phyloP scores from a whole-genome alignment of 2,888 invertebrate genomes.

The Branchinecta sandiegonensis region DNA sequence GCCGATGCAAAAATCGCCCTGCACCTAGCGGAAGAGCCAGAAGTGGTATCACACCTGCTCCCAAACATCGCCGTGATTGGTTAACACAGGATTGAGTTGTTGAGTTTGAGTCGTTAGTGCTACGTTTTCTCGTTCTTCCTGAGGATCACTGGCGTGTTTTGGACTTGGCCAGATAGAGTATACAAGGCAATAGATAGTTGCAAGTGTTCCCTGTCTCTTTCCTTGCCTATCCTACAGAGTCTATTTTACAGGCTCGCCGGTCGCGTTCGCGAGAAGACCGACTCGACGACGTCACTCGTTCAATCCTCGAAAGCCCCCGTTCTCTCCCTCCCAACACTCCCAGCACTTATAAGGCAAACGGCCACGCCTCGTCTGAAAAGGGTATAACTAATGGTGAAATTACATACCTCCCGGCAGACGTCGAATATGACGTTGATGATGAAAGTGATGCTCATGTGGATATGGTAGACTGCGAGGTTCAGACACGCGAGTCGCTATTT shows the following conservation, averaged over 20 bases:
- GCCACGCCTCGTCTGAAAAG: conserved; percentile 17
- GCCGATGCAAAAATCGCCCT: too few relatives aligned
- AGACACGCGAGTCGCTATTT: conserved; percentile 65
- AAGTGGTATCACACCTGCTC: too few relatives aligned
- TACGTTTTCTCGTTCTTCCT: too few relatives aligned
- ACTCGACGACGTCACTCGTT: conserved; percentile 47
- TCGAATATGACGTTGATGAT: conserved; percentile 27
- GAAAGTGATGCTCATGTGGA: conserved; percentile 34
- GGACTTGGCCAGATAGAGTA: too few relatives aligned
- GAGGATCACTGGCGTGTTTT: too few relatives aligned
- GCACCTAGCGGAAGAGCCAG: too few relatives aligned
- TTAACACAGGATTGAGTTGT: too few relatives aligned
- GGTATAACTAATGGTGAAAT: conserved; percentile 17
- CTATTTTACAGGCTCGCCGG: conserved; percentile 20
- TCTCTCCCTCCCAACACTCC: conserved; percentile 30
- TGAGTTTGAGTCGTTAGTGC: too few relatives aligned
- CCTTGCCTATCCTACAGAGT: background rate
- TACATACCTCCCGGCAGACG: conserved; percentile 24
- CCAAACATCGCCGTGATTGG: too few relatives aligned
- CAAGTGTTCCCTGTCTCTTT: too few relatives aligned
- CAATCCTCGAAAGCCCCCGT: conserved; percentile 26
- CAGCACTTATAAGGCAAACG: conserved; percentile 27
- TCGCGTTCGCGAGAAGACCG: conserved; percentile 60
- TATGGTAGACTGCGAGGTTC: conserved; percentile 61
- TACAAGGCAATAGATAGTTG: too few relatives aligned